Conservation (phyloP, 2,888 invertebrate genomes). For the Phalera bucephala region DNA sequence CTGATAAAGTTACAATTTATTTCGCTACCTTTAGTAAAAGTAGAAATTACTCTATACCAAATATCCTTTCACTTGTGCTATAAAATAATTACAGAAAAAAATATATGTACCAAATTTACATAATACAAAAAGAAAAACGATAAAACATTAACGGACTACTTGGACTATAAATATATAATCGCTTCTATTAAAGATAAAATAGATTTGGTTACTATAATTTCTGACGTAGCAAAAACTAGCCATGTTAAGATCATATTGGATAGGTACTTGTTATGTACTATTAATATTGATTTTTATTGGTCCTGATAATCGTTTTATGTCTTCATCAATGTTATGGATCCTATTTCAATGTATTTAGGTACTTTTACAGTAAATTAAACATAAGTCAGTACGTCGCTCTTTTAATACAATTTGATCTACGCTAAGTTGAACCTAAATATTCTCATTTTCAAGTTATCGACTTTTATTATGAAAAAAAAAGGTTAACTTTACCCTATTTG, state of each 20-base stretch:
- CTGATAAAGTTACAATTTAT: neutral
- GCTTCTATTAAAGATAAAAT: constrained; percentile 5
- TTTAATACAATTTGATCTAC: no score
- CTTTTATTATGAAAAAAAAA: no score
- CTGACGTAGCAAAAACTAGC: constrained; percentile 1
- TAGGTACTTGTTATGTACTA: neutral
- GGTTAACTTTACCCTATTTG: no score
- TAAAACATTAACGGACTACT: constrained; percentile 8
- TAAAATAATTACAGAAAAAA: no score
- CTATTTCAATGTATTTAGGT: no score
- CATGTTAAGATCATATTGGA: neutral
- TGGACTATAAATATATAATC: constrained; percentile 7
- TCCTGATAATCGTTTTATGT: neutral
- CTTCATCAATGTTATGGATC: no score
- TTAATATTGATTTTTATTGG: neutral
- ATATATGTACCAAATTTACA: no score
- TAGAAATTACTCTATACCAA: neutral
- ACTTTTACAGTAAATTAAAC: no score
- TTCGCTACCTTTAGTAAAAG: neutral
- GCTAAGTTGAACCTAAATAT: no score
- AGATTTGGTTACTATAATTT: constrained; percentile 9
- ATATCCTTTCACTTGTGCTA: neutral
- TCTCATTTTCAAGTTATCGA: no score
- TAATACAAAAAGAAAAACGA: constrained; percentile 5
- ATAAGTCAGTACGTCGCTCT: no score